Base-by-base conservation (phyloP, 2,797 vertebrate species). In the Megaceryle alcyon region DNA sequence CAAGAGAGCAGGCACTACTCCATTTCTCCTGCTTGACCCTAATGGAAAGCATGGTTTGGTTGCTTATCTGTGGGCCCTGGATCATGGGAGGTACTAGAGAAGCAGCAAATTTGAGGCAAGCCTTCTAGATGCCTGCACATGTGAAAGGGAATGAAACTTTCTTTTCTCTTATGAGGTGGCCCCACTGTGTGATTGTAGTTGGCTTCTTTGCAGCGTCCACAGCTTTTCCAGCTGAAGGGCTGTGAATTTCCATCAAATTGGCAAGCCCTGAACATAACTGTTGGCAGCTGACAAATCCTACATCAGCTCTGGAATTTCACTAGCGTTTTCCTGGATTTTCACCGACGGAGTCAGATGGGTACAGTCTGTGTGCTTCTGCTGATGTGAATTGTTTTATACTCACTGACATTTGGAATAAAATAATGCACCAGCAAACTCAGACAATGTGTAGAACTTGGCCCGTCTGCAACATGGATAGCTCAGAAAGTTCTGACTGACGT, bases 201-300 rank as follows among this genome's bases (percentile, higher is more conserved):
- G 29, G 35, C 53, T 82, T 81, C 92, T 79, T 73, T 76, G 44
- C 54, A 60, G 56, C 10, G 43, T 51, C 73, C 85, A 35, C 76
- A 65, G 66, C 81, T 94, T 91, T 90, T 83, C 82, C 91, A 95
- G 90, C 33, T 88, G 46, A 66, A 73, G 76, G 80, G 82, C 88
- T 71, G 54, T 48, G 57, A 80, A 43, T 87, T 92, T 86, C 88
- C 84, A 85, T 26, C 31, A 70, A 26, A 88, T 0, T 85, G 82
- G 86, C 88, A 90, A 93, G 60, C 65, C 41, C 26, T 75, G 44
- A 23, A 77, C 80, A 82, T 88, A 48, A 35, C 79, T 82, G 41
- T 49, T 94, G 87, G 91, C 82, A 88, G 88, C 88, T 72, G 75
- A 86, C 71, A 72, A 63, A 61, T 48, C 66, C 84, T 73, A 12